These are phyloP conservation scores for Rhinoptilus africanus DNA, from an alignment of 2,113 vertebrate genomes.

Conservation along the genomic window DNA sequence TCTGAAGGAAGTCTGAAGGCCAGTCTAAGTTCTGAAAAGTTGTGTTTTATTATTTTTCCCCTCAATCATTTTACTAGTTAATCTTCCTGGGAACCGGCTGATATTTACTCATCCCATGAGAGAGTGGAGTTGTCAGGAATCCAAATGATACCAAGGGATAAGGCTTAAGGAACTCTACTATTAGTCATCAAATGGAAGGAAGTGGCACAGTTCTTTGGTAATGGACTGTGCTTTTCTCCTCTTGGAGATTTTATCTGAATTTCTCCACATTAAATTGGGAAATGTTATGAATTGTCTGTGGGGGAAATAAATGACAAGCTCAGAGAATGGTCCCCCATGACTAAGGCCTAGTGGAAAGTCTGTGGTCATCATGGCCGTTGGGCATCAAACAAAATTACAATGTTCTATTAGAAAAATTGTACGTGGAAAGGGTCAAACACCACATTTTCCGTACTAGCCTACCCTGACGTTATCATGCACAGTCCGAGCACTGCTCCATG, in stretches of 20 bases:
- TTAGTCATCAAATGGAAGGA: constrained; percentile 38
- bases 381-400: background rate
- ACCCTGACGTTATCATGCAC: background rate
- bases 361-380: background rate
- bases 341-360: background rate
- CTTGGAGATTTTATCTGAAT: background rate
- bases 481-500: background rate
- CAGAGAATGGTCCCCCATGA: background rate
- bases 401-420: background rate
- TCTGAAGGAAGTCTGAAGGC: background rate
- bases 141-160: constrained; percentile 61
- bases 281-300: background rate
- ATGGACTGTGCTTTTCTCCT: background rate
- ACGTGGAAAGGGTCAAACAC: background rate
- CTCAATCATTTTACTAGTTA: constrained; percentile 55
- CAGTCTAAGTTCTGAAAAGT: constrained; percentile 39
- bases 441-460: background rate
- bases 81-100: constrained; percentile 77
- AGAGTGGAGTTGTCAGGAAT: constrained; percentile 64
- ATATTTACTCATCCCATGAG: constrained; percentile 75
- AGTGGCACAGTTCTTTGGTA: background rate
- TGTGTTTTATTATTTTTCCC: background rate
- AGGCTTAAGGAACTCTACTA: constrained; percentile 53
- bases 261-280: background rate
- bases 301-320: background rate